Evolutionary conservation across 2,888 invertebrate genomes (phyloP).

Genomic region (Celastrina argiolus): DNA sequence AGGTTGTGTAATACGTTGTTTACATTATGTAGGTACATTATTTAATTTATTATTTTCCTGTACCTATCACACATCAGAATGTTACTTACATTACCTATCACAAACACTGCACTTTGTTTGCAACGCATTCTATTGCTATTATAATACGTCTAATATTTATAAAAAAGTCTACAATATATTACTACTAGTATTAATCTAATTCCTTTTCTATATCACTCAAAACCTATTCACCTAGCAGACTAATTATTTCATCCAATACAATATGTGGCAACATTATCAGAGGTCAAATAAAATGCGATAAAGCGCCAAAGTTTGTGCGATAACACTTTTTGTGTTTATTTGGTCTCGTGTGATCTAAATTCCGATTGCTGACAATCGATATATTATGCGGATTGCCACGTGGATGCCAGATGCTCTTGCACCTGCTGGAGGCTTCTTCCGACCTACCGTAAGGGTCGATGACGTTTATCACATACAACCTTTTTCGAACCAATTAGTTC

Average conservation of each 20-base stretch:
- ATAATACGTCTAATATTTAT: not conserved
- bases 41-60: not conserved
- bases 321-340: slow-evolving; percentile 29
- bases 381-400: slow-evolving; percentile 51
- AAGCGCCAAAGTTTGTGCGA: slow-evolving; percentile 33
- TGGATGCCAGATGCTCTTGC: slow-evolving; percentile 65
- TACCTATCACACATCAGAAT: not conserved
- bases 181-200: not conserved
- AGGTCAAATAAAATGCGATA: slow-evolving; percentile 43
- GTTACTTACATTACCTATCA: too few species aligned
- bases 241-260: not conserved
- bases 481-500: slow-evolving; percentile 31
- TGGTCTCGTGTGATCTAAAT: slow-evolving; percentile 45
- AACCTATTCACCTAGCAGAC: not conserved
- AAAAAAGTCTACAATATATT: not conserved
- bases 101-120: too few species aligned
- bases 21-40: not conserved
- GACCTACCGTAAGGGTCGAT: slow-evolving; percentile 56
- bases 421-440: slow-evolving; percentile 62
- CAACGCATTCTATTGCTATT: too few species aligned
- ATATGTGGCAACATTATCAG: slow-evolving; percentile 29
- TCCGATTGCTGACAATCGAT: slow-evolving; percentile 51
- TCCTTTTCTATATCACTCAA: not conserved
- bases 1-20: too few species aligned
- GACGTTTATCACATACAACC: slow-evolving; percentile 39